A percentile compares a stretch with the other conserved stretches of the same genome.
phyloP scores from a whole-genome alignment of 2,113 vertebrate genomes.

The Ptilonorhynchus violaceus region DNA sequence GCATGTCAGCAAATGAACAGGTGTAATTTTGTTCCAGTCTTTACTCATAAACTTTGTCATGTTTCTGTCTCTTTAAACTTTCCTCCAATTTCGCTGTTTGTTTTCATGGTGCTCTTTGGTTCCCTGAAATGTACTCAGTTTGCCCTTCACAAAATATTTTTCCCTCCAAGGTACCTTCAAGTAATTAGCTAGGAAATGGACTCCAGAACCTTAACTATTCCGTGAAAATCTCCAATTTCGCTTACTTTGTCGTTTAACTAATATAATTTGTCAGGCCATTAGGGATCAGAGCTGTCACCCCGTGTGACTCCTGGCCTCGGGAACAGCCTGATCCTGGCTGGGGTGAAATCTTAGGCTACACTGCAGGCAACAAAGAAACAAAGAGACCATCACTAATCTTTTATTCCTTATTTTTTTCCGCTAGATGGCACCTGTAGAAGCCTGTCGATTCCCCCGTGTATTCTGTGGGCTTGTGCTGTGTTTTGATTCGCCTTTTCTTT shows the following conservation, averaged over 20 bases:
- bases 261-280: accelerated
- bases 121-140: neutral
- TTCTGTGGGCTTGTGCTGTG: neutral
- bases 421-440: neutral
- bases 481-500: neutral
- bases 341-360: neutral
- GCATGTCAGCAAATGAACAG: accelerated
- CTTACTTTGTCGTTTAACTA: accelerated
- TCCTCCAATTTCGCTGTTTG: neutral
- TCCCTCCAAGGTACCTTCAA: too few species aligned
- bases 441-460: neutral
- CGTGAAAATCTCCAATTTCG: neutral
- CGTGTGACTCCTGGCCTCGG: accelerated
- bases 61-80: neutral
- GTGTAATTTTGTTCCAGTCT: neutral
- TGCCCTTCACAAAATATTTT: neutral
- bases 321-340: neutral
- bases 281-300: neutral
- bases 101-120: neutral
- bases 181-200: neutral
- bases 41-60: neutral
- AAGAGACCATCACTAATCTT: neutral
- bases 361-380: accelerated
- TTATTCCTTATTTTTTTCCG: neutral
- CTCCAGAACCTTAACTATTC: neutral